Evolutionary conservation across 2,888 invertebrate species (phyloP).

Genomic region (Augiades crinisus): DNA sequence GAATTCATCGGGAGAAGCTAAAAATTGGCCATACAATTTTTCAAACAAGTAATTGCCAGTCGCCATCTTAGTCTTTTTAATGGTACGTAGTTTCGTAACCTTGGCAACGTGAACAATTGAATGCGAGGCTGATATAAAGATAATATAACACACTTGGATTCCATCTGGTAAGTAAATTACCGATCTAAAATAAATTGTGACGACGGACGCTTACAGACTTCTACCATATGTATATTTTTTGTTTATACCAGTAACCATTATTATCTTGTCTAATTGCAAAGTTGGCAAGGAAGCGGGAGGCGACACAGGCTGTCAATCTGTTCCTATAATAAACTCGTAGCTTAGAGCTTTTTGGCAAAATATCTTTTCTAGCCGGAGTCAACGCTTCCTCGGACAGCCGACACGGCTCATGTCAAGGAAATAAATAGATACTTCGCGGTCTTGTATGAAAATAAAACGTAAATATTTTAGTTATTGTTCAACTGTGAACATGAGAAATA

Average conservation of each 20-base stretch:
- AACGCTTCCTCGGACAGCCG: slow-evolving; percentile 71
- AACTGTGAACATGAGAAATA: slow-evolving; percentile 57
- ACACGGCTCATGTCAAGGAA: slow-evolving; percentile 57
- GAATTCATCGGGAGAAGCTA: too few species aligned
- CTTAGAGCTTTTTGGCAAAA: slow-evolving; percentile 68
- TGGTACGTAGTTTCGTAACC: background rate
- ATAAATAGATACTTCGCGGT: slow-evolving; percentile 47
- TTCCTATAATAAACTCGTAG: slow-evolving; percentile 62
- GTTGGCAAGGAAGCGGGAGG: slow-evolving; percentile 72
- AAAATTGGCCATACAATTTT: too few species aligned
- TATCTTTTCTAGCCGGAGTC: slow-evolving; percentile 62
- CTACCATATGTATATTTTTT: slow-evolving; percentile 32
- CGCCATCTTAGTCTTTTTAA: background rate
- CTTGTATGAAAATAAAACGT: slow-evolving; percentile 51
- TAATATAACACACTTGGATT: slow-evolving; percentile 15
- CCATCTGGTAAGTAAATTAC: slow-evolving; percentile 30
- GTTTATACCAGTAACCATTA: slow-evolving; percentile 45
- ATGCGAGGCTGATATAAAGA: background rate
- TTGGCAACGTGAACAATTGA: slow-evolving; percentile 23
- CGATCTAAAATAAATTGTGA: slow-evolving; percentile 55
- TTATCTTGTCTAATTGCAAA: slow-evolving; percentile 73
- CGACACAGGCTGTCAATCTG: slow-evolving; percentile 66
- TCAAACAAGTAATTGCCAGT: background rate
- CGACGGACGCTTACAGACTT: slow-evolving; percentile 44
- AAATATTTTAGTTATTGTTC: slow-evolving; percentile 55